Conservation (phyloP, 2,797 vertebrate species). For the Sardinella longiceps region DNA sequence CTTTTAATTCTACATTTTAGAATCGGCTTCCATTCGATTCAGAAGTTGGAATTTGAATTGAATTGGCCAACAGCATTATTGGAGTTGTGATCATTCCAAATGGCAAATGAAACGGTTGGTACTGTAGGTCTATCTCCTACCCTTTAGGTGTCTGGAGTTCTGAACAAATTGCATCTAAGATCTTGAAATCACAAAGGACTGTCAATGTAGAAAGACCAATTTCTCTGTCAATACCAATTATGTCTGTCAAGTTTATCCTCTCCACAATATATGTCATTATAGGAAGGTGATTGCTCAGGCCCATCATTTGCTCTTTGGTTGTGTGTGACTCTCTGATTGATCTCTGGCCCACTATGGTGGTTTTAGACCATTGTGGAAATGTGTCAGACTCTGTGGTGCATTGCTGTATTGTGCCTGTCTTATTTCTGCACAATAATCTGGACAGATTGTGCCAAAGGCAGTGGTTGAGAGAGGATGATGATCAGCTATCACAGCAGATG, state of each 20-base stretch:
- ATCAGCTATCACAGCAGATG: neutral
- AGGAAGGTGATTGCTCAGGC: too few species aligned
- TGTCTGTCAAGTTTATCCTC: neutral
- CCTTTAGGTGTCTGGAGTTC: neutral
- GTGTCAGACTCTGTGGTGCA: neutral
- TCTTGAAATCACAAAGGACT: neutral
- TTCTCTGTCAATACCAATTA: neutral
- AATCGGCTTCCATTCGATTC: too few species aligned
- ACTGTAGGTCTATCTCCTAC: neutral
- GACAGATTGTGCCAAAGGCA: neutral
- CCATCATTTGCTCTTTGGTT: neutral
- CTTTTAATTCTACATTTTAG: neutral
- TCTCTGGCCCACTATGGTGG: neutral
- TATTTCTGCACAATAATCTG: neutral
- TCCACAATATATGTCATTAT: slow-evolving; percentile 10
- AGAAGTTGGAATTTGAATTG: too few species aligned
- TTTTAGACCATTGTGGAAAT: neutral
- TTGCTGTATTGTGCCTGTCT: neutral
- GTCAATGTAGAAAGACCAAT: neutral
- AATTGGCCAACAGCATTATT: neutral
- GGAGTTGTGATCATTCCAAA: neutral
- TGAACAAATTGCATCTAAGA: neutral
- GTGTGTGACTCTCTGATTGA: neutral
- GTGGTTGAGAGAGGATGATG: neutral
- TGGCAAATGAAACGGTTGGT: neutral